Percentiles rank a stretch among this genome's conserved stretches.
Evolutionary conservation across 1,140 invertebrate genomes (phyloP).

Genomic region (Eumeta japonica): DNA sequence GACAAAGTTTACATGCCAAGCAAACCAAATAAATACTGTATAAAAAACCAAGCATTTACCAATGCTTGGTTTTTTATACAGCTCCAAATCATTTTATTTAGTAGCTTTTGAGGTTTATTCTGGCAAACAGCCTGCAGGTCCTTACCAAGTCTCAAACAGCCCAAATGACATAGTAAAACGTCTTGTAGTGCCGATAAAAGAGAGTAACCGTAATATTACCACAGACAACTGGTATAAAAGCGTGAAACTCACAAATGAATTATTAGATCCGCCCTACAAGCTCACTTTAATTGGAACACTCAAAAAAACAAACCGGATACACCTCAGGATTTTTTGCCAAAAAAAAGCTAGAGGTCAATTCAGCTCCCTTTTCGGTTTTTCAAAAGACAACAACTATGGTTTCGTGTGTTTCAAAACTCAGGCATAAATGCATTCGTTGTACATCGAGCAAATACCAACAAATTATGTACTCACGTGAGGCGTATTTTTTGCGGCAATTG

Average conservation of each 20-base stretch:
- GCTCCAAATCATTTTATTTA: conserved; percentile 17
- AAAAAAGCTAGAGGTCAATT: conserved; percentile 12
- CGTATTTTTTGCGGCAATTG: no score
- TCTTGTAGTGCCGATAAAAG: conserved; percentile 15
- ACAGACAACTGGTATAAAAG: conserved; percentile 25
- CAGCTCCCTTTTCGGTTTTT: conserved; percentile 26
- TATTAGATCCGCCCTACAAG: no score
- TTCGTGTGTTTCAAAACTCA: conserved; percentile 22
- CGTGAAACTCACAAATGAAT: conserved; percentile 15
- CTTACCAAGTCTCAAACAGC: no score
- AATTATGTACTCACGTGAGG: no score
- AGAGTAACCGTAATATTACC: conserved; percentile 23
- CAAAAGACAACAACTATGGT: conserved; percentile 16
- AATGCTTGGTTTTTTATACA: no score
- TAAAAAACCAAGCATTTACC: conserved; percentile 13
- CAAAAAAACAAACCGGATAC: conserved; percentile 31
- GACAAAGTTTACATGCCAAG: conserved; percentile 14
- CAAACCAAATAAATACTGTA: conserved; percentile 16
- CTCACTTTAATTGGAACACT: no score
- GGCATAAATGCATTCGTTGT: no score
- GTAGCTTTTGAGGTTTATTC: conserved; percentile 29
- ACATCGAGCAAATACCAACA: no score
- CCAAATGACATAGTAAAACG: no score
- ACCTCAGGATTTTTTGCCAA: conserved; percentile 22
- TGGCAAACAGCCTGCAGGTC: conserved; percentile 23